Conservation (phyloP, 2,113 vertebrate genomes). For the Oceanodroma tethys region DNA sequence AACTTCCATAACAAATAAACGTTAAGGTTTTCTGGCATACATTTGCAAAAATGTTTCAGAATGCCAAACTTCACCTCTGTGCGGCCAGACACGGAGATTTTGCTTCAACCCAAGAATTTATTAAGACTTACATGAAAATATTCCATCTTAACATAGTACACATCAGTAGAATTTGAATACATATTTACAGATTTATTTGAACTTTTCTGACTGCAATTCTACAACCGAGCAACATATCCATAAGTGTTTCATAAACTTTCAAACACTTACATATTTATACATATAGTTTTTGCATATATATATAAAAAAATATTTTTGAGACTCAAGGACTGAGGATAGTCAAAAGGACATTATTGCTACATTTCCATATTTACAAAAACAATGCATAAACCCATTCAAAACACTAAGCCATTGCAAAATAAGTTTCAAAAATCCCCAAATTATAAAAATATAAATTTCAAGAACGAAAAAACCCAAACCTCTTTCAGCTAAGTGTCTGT, state of each 20-base stretch:
- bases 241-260: conserved; percentile 70
- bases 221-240: conserved; percentile 70
- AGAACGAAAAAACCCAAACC: conserved; percentile 66
- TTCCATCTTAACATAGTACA: not conserved
- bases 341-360: conserved; percentile 84
- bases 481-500: conserved; percentile 70
- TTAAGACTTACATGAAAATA: conserved; percentile 15
- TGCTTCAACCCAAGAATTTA: conserved; percentile 14
- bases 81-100: not conserved
- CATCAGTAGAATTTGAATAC: not conserved
- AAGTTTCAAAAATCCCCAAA: conserved; percentile 67
- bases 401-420: conserved; percentile 76
- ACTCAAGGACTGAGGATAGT: conserved; percentile 73
- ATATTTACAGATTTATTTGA: conserved; percentile 83
- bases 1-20: not conserved
- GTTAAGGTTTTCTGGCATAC: not conserved
- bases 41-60: not conserved
- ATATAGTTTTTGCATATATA: conserved; percentile 80
- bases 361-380: conserved; percentile 81
- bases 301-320: conserved; percentile 82
- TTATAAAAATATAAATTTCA: conserved; percentile 85
- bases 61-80: not conserved
- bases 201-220: conserved; percentile 68
- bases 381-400: conserved; percentile 73
- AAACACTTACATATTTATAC: conserved; percentile 79